Percentiles rank a stretch among this genome's conserved stretches.
Evolutionary conservation across 2,797 vertebrate genomes (phyloP).

Genomic region (Hydrolagus colliei): DNA sequence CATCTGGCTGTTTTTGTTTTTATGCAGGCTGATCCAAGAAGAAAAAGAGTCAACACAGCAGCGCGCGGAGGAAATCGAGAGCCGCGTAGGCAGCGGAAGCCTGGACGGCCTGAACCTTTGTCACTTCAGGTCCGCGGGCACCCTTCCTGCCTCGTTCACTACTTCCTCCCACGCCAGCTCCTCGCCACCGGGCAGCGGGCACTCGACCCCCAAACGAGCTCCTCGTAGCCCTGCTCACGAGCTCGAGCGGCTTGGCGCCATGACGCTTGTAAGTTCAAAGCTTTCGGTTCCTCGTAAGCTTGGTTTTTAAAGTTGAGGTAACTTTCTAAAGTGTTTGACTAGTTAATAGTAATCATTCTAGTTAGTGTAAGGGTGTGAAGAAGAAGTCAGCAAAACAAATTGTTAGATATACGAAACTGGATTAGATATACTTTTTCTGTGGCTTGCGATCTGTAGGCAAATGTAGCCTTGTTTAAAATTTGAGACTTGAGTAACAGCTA

Average conservation of each 20-base stretch:
- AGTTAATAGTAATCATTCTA: no score
- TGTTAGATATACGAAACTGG: no score
- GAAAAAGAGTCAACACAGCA: constrained; percentile 90
- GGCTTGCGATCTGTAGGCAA: no score
- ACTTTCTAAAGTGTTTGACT: not conserved
- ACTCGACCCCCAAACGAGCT: constrained; percentile 77
- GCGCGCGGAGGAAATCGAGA: constrained; percentile 89
- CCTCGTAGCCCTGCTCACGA: constrained; percentile 84
- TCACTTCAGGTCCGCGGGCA: constrained; percentile 74
- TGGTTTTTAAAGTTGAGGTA: not conserved
- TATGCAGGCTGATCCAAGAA: constrained; percentile 84
- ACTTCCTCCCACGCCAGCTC: constrained; percentile 62
- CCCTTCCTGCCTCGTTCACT: constrained; percentile 63
- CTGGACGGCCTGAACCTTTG: constrained; percentile 62
- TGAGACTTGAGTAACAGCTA: not conserved
- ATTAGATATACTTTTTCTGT: no score
- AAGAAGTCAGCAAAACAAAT: no score
- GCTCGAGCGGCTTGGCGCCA: constrained; percentile 84
- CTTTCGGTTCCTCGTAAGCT: not conserved
- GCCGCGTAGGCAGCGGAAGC: constrained; percentile 73
- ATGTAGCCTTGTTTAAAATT: no score
- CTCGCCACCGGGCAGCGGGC: constrained; percentile 82
- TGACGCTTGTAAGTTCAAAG: constrained; percentile 76
- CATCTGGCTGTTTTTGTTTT: not conserved
- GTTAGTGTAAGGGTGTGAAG: no score